phyloP scores from a whole-genome alignment of 2,888 invertebrate genomes.

The Hyposoter dolosus region DNA sequence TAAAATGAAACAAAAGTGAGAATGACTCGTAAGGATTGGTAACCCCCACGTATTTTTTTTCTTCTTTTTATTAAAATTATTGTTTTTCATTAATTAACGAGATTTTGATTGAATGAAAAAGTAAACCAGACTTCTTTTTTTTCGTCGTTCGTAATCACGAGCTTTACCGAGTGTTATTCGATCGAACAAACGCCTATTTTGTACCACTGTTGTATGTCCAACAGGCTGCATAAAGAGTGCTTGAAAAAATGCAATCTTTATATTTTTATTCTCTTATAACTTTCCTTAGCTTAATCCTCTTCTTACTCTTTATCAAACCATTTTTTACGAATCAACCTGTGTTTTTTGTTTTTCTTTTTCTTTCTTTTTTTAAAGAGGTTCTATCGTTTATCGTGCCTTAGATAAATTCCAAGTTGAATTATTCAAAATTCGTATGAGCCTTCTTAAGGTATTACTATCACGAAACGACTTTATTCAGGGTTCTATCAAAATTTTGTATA shows the following conservation, averaged over 20 bases:
- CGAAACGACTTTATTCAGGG: too few species aligned
- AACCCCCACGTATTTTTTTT: conserved; percentile 9
- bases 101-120: conserved; percentile 14
- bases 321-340: not conserved
- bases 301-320: conserved; percentile 1
- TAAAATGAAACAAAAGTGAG: conserved; percentile 18
- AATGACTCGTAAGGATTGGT: conserved; percentile 28
- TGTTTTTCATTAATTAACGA: conserved; percentile 18
- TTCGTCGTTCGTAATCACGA: not conserved
- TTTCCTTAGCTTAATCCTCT: not conserved
- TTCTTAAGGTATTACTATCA: too few species aligned
- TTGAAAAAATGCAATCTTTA: conserved; percentile 55
- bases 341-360: not conserved
- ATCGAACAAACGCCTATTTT: conserved; percentile 45
- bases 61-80: conserved; percentile 2
- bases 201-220: conserved; percentile 63
- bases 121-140: not conserved
- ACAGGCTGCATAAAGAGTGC: conserved; percentile 62
- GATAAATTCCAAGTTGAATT: too few species aligned
- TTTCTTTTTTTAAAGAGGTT: conserved; percentile 15
- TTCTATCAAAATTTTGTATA: too few species aligned
- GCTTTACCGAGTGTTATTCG: conserved; percentile 13
- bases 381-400: too few species aligned
- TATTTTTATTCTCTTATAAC: conserved; percentile 33
- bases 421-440: too few species aligned